A percentile compares a stretch with the other conserved stretches of the same genome.
These are phyloP conservation scores for Nothura maculosa DNA, from an alignment of 2,797 vertebrate genomes.

Conservation along the genomic window DNA sequence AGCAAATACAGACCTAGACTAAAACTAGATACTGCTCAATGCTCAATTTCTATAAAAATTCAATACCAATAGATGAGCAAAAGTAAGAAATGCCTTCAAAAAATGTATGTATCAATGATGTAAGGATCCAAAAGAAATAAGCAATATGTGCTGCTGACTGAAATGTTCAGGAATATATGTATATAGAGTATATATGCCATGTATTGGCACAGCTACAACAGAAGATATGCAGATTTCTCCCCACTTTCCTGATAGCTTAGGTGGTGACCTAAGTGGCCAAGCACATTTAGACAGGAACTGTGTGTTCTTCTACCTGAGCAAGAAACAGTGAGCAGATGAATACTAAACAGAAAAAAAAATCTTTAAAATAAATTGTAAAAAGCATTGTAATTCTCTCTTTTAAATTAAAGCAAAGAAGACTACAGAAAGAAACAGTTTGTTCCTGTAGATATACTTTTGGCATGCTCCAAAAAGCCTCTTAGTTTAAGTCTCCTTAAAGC, in stretches of 20 bases:
- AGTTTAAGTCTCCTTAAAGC: neutral
- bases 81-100: neutral
- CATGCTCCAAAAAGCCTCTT: neutral
- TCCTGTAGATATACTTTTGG: neutral
- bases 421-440: neutral
- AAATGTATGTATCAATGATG: neutral
- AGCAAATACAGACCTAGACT: neutral
- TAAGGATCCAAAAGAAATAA: neutral
- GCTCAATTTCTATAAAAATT: neutral
- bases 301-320: neutral
- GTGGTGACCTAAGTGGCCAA: neutral
- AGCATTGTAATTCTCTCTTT: neutral
- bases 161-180: neutral
- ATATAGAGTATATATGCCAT: rapidly evolving
- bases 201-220: rapidly evolving
- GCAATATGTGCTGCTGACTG: neutral
- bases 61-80: neutral
- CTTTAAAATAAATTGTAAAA: neutral
- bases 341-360: neutral
- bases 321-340: neutral
- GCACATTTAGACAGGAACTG: neutral
- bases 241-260: neutral
- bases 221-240: neutral
- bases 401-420: neutral
- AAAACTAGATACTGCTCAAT: neutral